These are phyloP conservation scores for Metopia argyrocephala DNA, from an alignment of 2,888 invertebrate species.

Conservation along the genomic window DNA sequence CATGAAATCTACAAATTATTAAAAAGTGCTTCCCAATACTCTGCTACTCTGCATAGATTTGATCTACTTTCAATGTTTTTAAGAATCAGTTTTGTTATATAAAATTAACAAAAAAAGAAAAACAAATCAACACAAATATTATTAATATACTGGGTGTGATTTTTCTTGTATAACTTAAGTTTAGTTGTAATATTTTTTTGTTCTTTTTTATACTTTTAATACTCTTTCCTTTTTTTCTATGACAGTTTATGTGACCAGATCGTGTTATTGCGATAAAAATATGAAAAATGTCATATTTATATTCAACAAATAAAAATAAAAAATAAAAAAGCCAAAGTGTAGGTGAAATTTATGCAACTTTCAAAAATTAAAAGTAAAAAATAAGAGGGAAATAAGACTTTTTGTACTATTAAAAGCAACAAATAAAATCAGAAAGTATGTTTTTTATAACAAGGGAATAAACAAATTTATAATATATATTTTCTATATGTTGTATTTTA, in stretches of 20 bases:
- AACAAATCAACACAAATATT: neutral
- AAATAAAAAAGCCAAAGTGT: slow-evolving; percentile 26
- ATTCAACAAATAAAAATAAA: neutral
- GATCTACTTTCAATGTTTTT: neutral
- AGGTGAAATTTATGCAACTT: slow-evolving; percentile 59
- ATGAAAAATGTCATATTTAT: neutral
- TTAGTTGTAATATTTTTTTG: slow-evolving; percentile 3
- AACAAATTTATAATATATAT: too few species aligned
- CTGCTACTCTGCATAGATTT: neutral
- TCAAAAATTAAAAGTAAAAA: slow-evolving; percentile 18
- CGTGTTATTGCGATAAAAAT: slow-evolving; percentile 47
- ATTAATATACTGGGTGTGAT: slow-evolving; percentile 26
- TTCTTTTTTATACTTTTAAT: slow-evolving; percentile 1
- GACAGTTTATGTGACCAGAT: slow-evolving; percentile 44
- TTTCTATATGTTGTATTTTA: too few species aligned
- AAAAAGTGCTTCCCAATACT: too few species aligned
- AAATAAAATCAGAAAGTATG: neutral
- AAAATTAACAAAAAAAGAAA: neutral
- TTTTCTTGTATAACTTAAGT: neutral
- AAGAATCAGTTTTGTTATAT: neutral
- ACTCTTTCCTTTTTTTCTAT: slow-evolving; percentile 35
- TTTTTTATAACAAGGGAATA: too few species aligned
- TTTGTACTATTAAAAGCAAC: neutral
- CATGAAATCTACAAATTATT: too few species aligned
- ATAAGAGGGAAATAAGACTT: neutral